Percentiles rank a stretch among this genome's conserved stretches.
These are phyloP conservation scores for Diglossa cyanea DNA, from an alignment of 2,797 vertebrate species.

Conservation along the genomic window DNA sequence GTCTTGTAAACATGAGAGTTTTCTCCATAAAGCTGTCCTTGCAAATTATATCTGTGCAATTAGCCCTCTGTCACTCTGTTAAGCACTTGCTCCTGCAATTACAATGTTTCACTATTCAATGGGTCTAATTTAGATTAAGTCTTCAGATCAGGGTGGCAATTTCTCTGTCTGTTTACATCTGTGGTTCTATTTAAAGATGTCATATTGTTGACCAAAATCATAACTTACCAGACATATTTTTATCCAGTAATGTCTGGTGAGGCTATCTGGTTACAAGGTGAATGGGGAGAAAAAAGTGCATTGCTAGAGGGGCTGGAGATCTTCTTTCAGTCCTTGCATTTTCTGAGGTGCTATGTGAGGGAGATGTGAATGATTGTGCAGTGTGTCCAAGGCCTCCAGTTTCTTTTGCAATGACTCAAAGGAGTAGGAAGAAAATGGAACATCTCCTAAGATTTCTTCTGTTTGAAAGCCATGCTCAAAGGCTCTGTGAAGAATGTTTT, in stretches of 20 bases:
- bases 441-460: background rate
- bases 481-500: background rate
- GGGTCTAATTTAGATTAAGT: background rate
- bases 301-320: background rate
- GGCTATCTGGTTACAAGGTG: background rate
- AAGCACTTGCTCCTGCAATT: background rate
- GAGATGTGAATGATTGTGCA: background rate
- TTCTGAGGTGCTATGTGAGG: background rate
- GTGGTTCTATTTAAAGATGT: background rate
- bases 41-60: background rate
- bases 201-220: background rate
- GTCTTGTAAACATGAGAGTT: background rate
- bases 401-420: background rate
- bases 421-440: background rate
- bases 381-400: background rate
- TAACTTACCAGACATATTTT: background rate
- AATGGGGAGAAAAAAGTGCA: background rate
- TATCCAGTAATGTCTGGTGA: background rate
- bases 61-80: background rate
- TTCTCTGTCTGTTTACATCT: background rate
- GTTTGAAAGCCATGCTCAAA: background rate
- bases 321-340: background rate
- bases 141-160: background rate
- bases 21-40: background rate
- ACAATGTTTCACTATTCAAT: background rate